phyloP scores from a whole-genome alignment of 2,113 vertebrate species.

The Dolichotis patagonum region DNA sequence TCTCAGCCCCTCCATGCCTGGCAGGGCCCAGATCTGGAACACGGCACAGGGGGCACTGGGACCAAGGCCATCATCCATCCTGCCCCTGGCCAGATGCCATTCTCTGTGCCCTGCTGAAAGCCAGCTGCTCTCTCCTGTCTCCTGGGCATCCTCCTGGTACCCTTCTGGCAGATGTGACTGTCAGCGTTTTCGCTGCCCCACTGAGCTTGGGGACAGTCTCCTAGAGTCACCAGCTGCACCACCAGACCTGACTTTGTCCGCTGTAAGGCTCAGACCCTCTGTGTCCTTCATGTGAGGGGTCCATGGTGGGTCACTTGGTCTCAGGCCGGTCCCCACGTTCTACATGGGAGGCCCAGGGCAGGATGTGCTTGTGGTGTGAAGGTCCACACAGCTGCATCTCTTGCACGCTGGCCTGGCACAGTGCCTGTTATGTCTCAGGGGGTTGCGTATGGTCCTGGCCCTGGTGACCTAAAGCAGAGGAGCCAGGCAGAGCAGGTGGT shows the following conservation, averaged over 20 bases:
- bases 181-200: fast-evolving
- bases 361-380: fast-evolving
- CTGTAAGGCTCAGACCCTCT: neutral
- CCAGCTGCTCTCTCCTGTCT: neutral
- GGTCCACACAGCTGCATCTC: fast-evolving
- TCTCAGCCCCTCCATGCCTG: fast-evolving
- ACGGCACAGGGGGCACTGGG: neutral
- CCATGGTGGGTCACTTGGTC: fast-evolving
- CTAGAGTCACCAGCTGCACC: neutral
- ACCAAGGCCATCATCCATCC: fast-evolving
- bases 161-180: neutral
- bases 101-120: neutral
- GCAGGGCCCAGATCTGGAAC: neutral
- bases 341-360: neutral
- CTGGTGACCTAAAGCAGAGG: neutral
- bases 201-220: neutral
- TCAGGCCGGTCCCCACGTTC: neutral
- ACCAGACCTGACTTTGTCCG: neutral
- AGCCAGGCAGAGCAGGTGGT: neutral
- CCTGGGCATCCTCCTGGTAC: fast-evolving
- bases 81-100: fast-evolving
- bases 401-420: neutral
- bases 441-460: fast-evolving
- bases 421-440: neutral
- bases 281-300: neutral